These are phyloP conservation scores for Drosophila trichaetosa DNA, from an alignment of 2,888 invertebrate genomes.

Conservation along the genomic window DNA sequence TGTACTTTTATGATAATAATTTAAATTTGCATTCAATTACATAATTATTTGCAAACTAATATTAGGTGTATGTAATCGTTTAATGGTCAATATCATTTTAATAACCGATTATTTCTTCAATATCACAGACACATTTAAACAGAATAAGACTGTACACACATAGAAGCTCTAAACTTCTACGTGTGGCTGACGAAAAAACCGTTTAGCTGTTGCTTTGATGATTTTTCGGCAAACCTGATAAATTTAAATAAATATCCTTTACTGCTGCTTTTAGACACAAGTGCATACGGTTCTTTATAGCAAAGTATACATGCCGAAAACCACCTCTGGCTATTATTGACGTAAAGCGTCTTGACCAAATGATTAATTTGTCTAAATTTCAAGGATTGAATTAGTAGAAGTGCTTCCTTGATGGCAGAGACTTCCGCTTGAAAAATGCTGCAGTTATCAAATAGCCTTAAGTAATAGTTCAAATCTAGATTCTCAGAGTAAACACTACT, in stretches of 20 bases:
- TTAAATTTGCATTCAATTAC: background rate
- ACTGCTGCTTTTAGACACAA: background rate
- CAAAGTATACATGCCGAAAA: background rate
- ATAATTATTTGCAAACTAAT: background rate
- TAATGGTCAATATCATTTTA: background rate
- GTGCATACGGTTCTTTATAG: background rate
- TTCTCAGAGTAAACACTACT: no score
- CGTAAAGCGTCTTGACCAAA: no score
- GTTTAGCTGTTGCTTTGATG: background rate
- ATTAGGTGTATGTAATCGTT: background rate
- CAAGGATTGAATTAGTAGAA: background rate
- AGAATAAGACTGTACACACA: background rate
- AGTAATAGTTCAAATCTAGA: background rate
- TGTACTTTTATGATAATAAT: background rate
- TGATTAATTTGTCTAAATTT: no score
- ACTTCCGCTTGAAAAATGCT: background rate
- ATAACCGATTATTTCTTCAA: background rate
- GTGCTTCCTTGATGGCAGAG: background rate
- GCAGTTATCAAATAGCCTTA: background rate
- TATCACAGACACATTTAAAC: background rate
- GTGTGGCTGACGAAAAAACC: background rate
- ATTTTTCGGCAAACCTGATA: background rate
- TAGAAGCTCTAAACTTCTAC: background rate
- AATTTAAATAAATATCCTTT: background rate
- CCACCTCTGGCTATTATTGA: background rate